Percentiles rank a stretch among this genome's conserved stretches.
Conservation (phyloP, 35 echinoderm and acorn worm genomes). For the Diadema setosum region DNA sequence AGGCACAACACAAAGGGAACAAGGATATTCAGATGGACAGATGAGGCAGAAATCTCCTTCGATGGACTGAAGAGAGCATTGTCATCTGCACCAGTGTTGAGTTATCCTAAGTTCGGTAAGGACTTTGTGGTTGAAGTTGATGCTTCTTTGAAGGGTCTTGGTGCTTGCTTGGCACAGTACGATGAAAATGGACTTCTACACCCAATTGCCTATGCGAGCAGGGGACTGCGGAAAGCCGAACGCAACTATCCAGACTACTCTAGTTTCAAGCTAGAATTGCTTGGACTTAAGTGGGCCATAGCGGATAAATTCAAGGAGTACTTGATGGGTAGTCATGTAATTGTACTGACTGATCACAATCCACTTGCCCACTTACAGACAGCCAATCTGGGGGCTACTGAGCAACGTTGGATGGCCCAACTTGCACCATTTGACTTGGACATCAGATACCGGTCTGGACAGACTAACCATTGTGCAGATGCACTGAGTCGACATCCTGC, state of each 20-base stretch:
- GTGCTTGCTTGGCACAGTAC: conserved; percentile 7
- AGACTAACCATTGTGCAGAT: conserved; percentile 32
- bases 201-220: conserved; percentile 57
- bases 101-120: conserved; percentile 21
- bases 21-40: not conserved
- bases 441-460: conserved; percentile 29
- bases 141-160: conserved; percentile 39
- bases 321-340: conserved; percentile 12
- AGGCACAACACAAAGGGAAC: not conserved
- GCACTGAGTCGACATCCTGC: conserved; percentile 35
- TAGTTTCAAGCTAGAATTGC: conserved; percentile 41
- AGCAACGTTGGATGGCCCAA: conserved; percentile 37
- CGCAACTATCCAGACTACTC: conserved; percentile 26
- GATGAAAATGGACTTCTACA: conserved; percentile 10
- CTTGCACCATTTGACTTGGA: conserved; percentile 36
- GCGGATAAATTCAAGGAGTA: conserved; percentile 43
- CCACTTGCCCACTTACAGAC: conserved; percentile 36
- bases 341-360: conserved; percentile 50
- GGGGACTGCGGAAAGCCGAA: conserved; percentile 35
- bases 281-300: conserved; percentile 52
- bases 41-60: conserved; percentile 25
- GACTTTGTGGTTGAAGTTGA: conserved; percentile 41
- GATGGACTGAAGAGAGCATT: not conserved
- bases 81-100: conserved; percentile 15
- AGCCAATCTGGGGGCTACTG: conserved; percentile 44